A percentile compares a stretch with the other conserved stretches of the same genome.
These are phyloP conservation scores for Habropoda laboriosa DNA, from an alignment of 1,140 invertebrate species.

Conservation along the genomic window DNA sequence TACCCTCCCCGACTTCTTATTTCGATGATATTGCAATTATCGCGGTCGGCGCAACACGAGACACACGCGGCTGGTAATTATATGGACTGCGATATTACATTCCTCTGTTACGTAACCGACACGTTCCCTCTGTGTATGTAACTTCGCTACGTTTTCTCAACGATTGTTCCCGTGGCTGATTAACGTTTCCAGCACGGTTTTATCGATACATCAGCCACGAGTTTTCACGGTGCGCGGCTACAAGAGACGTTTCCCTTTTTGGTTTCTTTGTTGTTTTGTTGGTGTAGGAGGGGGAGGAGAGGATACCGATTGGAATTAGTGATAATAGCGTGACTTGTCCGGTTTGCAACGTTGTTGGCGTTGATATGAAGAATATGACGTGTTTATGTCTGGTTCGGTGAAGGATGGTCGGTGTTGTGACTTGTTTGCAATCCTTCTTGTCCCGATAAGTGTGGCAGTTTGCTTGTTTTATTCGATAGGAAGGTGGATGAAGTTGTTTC, in stretches of 20 bases:
- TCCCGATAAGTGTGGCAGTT: background rate
- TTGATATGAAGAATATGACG: slow-evolving; percentile 30
- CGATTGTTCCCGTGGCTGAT: slow-evolving; percentile 18
- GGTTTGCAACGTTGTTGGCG: slow-evolving; percentile 16
- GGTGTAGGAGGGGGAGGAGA: background rate
- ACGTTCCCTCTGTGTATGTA: too few relatives aligned
- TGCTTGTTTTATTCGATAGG: background rate
- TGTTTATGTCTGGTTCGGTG: slow-evolving; percentile 16
- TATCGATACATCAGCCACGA: slow-evolving; percentile 34
- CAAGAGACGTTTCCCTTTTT: slow-evolving; percentile 34
- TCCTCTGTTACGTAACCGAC: background rate
- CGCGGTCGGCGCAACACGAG: background rate
- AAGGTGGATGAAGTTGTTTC: background rate
- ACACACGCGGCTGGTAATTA: background rate
- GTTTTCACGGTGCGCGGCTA: slow-evolving; percentile 30
- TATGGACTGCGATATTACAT: background rate
- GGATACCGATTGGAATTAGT: background rate
- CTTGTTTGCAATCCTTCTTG: background rate
- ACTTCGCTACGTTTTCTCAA: background rate
- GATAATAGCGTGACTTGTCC: slow-evolving; percentile 15
- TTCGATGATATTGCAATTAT: slow-evolving; percentile 10
- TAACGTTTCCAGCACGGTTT: slow-evolving; percentile 16
- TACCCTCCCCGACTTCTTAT: too few relatives aligned
- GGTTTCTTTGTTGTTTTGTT: slow-evolving; percentile 25
- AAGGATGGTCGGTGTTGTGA: background rate